Percentiles rank a stretch among this genome's conserved stretches.
phyloP scores from a whole-genome alignment of 2,797 vertebrate species.

The Hydrocynus forskahlii region DNA sequence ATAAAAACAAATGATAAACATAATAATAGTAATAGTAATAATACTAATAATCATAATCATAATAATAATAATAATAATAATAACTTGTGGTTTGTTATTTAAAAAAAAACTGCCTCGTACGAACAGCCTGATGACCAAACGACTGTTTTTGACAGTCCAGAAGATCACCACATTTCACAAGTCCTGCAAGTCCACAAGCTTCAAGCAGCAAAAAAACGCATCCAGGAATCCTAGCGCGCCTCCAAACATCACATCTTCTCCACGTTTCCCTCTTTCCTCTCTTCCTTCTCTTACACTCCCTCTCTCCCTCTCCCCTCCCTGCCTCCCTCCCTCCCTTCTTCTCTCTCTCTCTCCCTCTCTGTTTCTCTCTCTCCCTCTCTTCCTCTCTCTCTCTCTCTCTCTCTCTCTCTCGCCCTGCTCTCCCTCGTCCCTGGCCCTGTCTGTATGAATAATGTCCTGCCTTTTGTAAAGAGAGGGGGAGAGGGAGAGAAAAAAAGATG shows the following conservation, averaged over 20 bases:
- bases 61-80: neutral
- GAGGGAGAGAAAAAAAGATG: conserved; percentile 70
- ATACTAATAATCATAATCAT: neutral
- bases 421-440: conserved; percentile 80
- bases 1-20: neutral
- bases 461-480: conserved; percentile 86
- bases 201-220: conserved; percentile 65
- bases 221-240: conserved; percentile 73
- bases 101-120: neutral
- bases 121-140: neutral
- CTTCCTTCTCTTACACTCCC: conserved; percentile 65
- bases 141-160: neutral
- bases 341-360: conserved; percentile 33
- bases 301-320: conserved; percentile 36
- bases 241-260: conserved; percentile 75
- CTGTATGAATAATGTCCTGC: conserved; percentile 93
- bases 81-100: neutral
- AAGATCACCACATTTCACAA: conserved; percentile 64
- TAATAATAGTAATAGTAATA: neutral
- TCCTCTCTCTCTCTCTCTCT: conserved; percentile 48
- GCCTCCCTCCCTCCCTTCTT: conserved; percentile 29
- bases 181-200: conserved; percentile 63
- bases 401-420: conserved; percentile 69
- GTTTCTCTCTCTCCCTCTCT: conserved; percentile 38
- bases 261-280: conserved; percentile 70